phyloP scores from a whole-genome alignment of 2,888 invertebrate species.

The Psococerastis gibbosa region DNA sequence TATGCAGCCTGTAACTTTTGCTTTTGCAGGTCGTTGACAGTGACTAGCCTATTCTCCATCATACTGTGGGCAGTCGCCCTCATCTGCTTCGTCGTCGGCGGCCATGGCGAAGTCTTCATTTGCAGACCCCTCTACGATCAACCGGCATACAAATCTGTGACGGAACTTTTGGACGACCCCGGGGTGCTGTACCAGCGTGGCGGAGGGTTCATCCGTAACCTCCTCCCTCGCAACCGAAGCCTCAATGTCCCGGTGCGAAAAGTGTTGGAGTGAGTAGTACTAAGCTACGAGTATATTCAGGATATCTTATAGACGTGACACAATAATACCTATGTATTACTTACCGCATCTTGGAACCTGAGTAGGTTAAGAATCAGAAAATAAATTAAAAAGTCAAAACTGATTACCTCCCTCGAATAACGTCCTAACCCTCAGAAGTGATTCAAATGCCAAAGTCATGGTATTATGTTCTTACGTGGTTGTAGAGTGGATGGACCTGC shows the following conservation, averaged over 20 bases:
- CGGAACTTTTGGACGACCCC: conserved; percentile 44
- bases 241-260: conserved; percentile 33
- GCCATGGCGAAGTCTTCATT: conserved; percentile 46
- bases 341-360: too few relatives aligned
- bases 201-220: conserved; percentile 31
- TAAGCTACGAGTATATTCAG: conserved; percentile 21
- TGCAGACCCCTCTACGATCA: conserved; percentile 52
- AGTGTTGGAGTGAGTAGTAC: conserved; percentile 30
- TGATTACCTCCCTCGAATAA: too few relatives aligned
- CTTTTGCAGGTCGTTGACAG: conserved; percentile 31
- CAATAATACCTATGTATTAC: not conserved
- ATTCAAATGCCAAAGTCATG: too few relatives aligned
- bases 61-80: conserved; percentile 39
- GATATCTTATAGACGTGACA: conserved; percentile 24
- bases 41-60: conserved; percentile 37
- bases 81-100: conserved; percentile 37
- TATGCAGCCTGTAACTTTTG: conserved; percentile 1
- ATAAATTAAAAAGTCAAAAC: too few relatives aligned
- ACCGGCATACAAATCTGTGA: conserved; percentile 40
- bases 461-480: too few relatives aligned
- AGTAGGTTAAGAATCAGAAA: too few relatives aligned
- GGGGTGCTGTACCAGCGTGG: conserved; percentile 38
- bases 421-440: too few relatives aligned
- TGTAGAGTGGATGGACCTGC: too few relatives aligned
- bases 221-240: conserved; percentile 34